phyloP scores from a whole-genome alignment of 2,888 invertebrate species.

The Phania funesta region DNA sequence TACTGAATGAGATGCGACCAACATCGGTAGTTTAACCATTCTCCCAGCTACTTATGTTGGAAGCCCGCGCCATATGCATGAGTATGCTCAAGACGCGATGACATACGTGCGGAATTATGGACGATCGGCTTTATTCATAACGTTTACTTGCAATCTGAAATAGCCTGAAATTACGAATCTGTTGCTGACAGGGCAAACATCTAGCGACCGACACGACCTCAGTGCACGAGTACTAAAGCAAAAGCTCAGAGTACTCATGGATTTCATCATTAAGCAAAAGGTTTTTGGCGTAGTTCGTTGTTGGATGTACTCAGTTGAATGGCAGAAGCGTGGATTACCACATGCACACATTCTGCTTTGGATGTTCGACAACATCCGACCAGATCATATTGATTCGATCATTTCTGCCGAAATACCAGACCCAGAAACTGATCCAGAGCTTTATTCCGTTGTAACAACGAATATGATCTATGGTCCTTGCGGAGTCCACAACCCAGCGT shows the following conservation, averaged over 20 bases:
- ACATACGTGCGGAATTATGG: conserved; percentile 20
- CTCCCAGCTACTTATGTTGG: conserved; percentile 56
- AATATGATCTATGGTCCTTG: conserved; percentile 72
- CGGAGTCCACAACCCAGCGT: conserved; percentile 69
- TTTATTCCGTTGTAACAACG: conserved; percentile 54
- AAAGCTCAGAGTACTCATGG: conserved; percentile 30
- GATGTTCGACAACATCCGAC: conserved; percentile 20
- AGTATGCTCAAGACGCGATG: conserved; percentile 37
- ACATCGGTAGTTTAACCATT: not conserved
- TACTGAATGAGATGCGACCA: not conserved
- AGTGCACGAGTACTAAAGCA: conserved; percentile 35
- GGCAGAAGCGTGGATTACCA: not conserved
- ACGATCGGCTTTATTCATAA: conserved; percentile 23
- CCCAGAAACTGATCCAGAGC: conserved; percentile 55
- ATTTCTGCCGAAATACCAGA: conserved; percentile 71
- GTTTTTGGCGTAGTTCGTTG: not conserved
- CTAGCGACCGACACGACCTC: conserved; percentile 27
- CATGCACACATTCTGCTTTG: conserved; percentile 39
- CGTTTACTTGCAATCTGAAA: conserved; percentile 34
- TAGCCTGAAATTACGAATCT: conserved; percentile 18
- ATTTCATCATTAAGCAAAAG: conserved; percentile 44
- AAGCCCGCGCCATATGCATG: conserved; percentile 24
- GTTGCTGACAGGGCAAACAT: conserved; percentile 57
- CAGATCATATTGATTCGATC: conserved; percentile 61
- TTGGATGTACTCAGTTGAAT: too few species aligned